Percentiles rank a stretch among this genome's conserved stretches.
Evolutionary conservation across 2,113 vertebrate genomes (phyloP).

Genomic region (Alexandromys fortis): DNA sequence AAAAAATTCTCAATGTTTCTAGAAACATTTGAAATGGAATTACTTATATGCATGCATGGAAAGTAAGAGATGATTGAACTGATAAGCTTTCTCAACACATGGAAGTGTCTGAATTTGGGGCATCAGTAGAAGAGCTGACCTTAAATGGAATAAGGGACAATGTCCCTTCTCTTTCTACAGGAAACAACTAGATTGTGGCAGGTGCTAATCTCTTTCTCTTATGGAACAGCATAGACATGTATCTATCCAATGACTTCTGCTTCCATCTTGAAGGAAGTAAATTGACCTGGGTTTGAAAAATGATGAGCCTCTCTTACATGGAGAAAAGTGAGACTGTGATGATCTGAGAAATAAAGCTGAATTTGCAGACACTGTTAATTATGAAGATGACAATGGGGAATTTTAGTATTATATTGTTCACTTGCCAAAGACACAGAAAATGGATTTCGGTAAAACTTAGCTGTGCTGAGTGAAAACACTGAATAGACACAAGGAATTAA

Average conservation of each 20-base stretch:
- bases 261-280: background rate
- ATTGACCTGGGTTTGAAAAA: constrained; percentile 25
- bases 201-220: background rate
- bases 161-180: background rate
- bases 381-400: background rate
- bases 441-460: background rate
- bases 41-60: background rate
- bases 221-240: background rate
- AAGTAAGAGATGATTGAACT: background rate
- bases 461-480: constrained; percentile 37
- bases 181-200: background rate
- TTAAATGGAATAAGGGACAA: background rate
- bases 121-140: background rate
- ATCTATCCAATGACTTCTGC: background rate
- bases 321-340: constrained; percentile 22
- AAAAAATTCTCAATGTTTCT: background rate
- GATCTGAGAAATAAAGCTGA: background rate
- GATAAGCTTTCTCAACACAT: background rate
- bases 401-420: background rate
- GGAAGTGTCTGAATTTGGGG: background rate
- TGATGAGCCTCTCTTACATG: background rate
- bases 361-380: background rate
- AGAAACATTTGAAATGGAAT: background rate
- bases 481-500: background rate
- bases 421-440: background rate